A percentile compares a stretch with the other conserved stretches of the same genome.
Conservation (phyloP, 2,113 vertebrate genomes). For the Motacilla alba region DNA sequence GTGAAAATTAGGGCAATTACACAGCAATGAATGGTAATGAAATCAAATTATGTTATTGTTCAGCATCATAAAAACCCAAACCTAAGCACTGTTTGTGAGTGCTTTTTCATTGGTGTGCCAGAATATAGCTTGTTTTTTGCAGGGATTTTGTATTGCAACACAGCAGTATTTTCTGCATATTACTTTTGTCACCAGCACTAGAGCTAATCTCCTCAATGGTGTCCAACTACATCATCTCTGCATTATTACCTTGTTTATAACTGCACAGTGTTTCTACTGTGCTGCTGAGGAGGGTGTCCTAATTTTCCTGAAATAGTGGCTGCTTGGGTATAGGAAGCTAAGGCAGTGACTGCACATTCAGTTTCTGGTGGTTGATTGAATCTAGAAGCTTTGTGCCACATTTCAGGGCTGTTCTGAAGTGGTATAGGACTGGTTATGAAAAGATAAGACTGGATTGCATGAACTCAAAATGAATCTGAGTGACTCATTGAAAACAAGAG, state of each 20-base stretch:
- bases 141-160: background rate
- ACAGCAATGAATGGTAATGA: background rate
- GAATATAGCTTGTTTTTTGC: background rate
- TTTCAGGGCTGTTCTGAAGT: background rate
- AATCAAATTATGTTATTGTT: background rate
- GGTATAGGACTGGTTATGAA: background rate
- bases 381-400: background rate
- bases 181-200: background rate
- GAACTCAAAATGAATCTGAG: background rate
- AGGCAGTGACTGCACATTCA: background rate
- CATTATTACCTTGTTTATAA: background rate
- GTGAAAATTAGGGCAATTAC: background rate
- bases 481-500: background rate
- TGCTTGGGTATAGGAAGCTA: background rate
- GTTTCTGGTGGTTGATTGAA: background rate
- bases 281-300: background rate
- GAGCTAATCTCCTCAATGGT: background rate
- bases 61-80: background rate
- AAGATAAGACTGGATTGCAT: background rate
- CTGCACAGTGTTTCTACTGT: background rate
- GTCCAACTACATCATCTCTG: background rate
- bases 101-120: background rate
- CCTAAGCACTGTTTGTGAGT: background rate
- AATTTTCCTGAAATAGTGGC: background rate
- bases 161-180: background rate